Conservation (phyloP, 53 echinoderm and acorn worm species). For the Hippasteria phrygiana region DNA sequence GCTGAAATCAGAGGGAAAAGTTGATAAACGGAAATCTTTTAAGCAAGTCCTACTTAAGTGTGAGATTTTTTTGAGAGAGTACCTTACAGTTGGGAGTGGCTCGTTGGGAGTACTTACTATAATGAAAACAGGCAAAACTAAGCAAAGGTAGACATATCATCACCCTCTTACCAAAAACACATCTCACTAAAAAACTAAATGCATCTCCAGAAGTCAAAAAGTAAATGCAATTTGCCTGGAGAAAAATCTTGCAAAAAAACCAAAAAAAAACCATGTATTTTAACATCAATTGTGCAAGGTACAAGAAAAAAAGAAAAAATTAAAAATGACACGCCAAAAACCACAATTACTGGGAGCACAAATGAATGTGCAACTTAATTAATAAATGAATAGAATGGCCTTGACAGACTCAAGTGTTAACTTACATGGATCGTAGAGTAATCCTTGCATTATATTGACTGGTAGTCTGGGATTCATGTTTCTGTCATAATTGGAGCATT, state of each 20-base stretch:
- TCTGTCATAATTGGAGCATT: constrained; percentile 46
- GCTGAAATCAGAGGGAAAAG: constrained; percentile 10
- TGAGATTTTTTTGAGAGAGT: too few species aligned
- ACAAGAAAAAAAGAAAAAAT: background rate
- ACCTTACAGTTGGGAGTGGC: too few species aligned
- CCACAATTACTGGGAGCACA: background rate
- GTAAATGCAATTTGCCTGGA: too few species aligned
- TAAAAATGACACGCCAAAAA: background rate
- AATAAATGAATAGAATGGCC: background rate
- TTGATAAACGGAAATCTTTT: background rate
- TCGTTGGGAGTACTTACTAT: too few species aligned
- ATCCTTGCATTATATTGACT: background rate
- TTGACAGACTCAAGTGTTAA: background rate
- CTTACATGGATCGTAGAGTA: constrained; percentile 65
- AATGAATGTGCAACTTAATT: background rate
- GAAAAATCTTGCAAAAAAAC: too few species aligned
- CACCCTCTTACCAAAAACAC: too few species aligned
- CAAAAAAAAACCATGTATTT: too few species aligned
- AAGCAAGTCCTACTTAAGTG: background rate
- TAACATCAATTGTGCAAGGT: background rate
- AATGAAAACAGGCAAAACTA: too few species aligned
- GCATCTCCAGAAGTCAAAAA: background rate
- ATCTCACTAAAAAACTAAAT: background rate
- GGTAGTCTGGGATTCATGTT: constrained; percentile 18
- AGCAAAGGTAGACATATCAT: too few species aligned